Evolutionary conservation across 1,140 invertebrate species (phyloP).

Genomic region (Aphis craccivora): DNA sequence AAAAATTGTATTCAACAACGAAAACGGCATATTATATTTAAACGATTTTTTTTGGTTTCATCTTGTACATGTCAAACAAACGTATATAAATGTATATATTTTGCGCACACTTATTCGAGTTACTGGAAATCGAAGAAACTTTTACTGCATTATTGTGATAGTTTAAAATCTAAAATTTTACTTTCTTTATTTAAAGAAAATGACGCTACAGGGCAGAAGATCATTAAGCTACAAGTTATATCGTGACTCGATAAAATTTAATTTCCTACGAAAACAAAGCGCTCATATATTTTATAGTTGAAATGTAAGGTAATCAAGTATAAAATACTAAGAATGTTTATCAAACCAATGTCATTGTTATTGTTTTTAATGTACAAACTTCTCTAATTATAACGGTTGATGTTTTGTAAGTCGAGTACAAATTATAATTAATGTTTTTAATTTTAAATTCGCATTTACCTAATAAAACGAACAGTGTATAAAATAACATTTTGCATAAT

Average conservation of each 20-base stretch:
- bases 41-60: not conserved
- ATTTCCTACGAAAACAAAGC: not conserved
- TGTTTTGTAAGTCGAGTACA: not conserved
- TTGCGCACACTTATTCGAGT: not conserved
- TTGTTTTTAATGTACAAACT: not conserved
- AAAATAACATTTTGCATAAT: not conserved
- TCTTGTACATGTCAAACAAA: not conserved
- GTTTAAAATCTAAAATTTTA: not conserved
- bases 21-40: not conserved
- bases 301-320: not conserved
- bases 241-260: not conserved
- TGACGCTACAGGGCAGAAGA: not conserved
- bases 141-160: not conserved
- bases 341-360: not conserved
- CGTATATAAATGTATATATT: not conserved
- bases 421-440: slow-evolving; percentile 5
- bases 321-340: slow-evolving; percentile 19
- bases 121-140: not conserved
- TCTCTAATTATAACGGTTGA: not conserved
- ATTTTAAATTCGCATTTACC: not conserved
- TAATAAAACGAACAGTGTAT: not conserved
- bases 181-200: not conserved
- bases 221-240: not conserved
- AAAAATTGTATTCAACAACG: not conserved
- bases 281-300: not conserved